These are phyloP conservation scores for Lordiphosa collinella DNA, from an alignment of 1,140 invertebrate genomes.

Conservation along the genomic window DNA sequence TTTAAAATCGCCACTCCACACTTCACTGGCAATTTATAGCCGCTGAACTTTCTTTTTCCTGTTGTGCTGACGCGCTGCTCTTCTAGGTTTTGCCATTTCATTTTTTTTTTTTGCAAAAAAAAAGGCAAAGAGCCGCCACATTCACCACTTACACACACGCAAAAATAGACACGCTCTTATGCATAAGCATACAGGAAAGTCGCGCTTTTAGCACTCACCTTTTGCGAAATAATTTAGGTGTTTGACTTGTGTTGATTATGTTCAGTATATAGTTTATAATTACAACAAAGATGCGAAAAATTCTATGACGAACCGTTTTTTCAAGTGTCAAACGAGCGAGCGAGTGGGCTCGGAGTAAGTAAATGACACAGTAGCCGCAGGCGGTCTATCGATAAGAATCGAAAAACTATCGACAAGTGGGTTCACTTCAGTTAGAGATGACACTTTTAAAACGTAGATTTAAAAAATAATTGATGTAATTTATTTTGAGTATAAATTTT, in stretches of 20 bases:
- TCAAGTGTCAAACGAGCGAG: conserved; percentile 1
- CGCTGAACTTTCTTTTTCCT: conserved; percentile 70
- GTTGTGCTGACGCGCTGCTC: conserved; percentile 53
- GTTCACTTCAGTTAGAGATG: too few species aligned
- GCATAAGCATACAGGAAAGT: background rate
- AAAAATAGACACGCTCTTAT: conserved; percentile 8
- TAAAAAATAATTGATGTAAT: too few species aligned
- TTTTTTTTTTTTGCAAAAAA: conserved; percentile 36
- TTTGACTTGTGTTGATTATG: background rate
- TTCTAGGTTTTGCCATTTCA: conserved; percentile 71
- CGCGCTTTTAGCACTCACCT: background rate
- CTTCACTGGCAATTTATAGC: conserved; percentile 41
- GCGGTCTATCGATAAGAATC: background rate
- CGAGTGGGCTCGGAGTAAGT: background rate
- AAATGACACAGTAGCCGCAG: background rate
- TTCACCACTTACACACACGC: conserved; percentile 32
- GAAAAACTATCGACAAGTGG: background rate
- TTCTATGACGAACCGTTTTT: conserved; percentile 4
- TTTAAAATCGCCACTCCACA: conserved; percentile 64
- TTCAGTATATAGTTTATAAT: background rate
- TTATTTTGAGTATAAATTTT: too few species aligned
- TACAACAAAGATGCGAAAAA: conserved; percentile 1
- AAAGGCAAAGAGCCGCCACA: conserved; percentile 41
- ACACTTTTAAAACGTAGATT: too few species aligned
- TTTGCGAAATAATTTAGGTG: background rate